Percentiles rank a stretch among this genome's conserved stretches.
phyloP scores from a whole-genome alignment of 2,888 invertebrate genomes.

The Acleris literana region DNA sequence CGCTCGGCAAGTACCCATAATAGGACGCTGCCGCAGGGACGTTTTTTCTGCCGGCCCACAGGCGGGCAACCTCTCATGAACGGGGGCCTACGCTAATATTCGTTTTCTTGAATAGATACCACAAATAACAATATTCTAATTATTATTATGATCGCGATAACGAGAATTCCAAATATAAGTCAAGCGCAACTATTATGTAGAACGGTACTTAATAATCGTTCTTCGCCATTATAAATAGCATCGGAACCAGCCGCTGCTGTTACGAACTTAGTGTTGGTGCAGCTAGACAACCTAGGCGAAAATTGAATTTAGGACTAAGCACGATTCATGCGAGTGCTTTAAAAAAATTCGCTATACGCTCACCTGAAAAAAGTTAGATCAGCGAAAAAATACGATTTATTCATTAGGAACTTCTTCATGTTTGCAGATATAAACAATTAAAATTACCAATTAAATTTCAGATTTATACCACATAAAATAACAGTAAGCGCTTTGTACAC shows the following conservation, averaged over 20 bases:
- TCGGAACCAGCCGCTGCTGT: too few species aligned
- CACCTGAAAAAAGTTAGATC: too few species aligned
- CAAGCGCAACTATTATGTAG: conserved; percentile 4
- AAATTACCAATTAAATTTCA: conserved; percentile 3
- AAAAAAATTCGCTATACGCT: too few species aligned
- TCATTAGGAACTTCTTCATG: not conserved
- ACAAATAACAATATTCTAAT: too few species aligned
- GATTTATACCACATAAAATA: conserved; percentile 18
- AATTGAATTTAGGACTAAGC: too few species aligned
- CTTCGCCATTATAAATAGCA: too few species aligned
- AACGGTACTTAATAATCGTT: conserved; percentile 3
- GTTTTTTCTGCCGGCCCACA: conserved; percentile 51
- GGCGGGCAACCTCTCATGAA: conserved; percentile 19
- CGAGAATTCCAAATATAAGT: not conserved
- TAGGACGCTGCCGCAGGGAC: conserved; percentile 46
- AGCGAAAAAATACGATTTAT: too few species aligned
- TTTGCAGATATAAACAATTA: not conserved
- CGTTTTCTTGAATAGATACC: conserved; percentile 12
- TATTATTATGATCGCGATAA: too few species aligned
- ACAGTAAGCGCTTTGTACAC: conserved; percentile 22
- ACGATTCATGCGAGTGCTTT: too few species aligned
- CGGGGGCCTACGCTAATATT: conserved; percentile 8
- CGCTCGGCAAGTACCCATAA: conserved; percentile 53
- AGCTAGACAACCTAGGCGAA: too few species aligned
- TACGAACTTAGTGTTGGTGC: too few species aligned